These are phyloP conservation scores for Capromys pilorides DNA, from an alignment of 2,797 vertebrate genomes.

Conservation along the genomic window DNA sequence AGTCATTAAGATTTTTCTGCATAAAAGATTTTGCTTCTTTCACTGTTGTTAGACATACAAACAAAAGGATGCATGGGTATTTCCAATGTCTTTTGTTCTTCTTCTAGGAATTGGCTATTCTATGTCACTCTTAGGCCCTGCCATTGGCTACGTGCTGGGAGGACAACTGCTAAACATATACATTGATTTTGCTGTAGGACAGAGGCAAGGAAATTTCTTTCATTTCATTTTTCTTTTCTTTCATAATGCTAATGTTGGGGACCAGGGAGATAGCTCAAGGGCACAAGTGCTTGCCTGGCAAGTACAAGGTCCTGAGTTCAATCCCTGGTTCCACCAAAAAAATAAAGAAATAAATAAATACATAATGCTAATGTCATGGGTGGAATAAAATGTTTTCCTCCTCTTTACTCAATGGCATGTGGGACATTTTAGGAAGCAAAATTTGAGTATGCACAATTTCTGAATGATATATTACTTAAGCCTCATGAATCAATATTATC, in stretches of 20 bases:
- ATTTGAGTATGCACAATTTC: background rate
- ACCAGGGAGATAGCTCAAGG: too few relatives aligned
- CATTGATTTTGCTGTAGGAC: slow-evolving; percentile 84
- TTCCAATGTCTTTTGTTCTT: slow-evolving; percentile 54
- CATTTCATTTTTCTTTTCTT: slow-evolving; percentile 29
- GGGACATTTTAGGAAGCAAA: background rate
- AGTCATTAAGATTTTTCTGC: slow-evolving; percentile 8
- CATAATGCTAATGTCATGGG: background rate
- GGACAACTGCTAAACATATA: slow-evolving; percentile 87
- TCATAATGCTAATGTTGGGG: background rate
- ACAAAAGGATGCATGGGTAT: slow-evolving; percentile 17
- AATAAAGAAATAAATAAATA: too few relatives aligned
- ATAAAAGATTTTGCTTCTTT: slow-evolving; percentile 17
- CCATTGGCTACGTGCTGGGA: slow-evolving; percentile 88
- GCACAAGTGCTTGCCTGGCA: too few relatives aligned
- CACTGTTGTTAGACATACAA: background rate
- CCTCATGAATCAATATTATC: background rate
- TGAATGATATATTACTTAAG: background rate
- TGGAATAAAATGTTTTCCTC: background rate
- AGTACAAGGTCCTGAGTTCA: too few relatives aligned
- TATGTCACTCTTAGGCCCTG: slow-evolving; percentile 88
- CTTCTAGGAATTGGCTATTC: slow-evolving; percentile 87
- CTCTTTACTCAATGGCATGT: background rate
- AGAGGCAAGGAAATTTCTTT: slow-evolving; percentile 83
- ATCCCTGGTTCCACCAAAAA: too few relatives aligned